Evolutionary conservation across 2,888 invertebrate species (phyloP).

Genomic region (Pseudoips prasinana): DNA sequence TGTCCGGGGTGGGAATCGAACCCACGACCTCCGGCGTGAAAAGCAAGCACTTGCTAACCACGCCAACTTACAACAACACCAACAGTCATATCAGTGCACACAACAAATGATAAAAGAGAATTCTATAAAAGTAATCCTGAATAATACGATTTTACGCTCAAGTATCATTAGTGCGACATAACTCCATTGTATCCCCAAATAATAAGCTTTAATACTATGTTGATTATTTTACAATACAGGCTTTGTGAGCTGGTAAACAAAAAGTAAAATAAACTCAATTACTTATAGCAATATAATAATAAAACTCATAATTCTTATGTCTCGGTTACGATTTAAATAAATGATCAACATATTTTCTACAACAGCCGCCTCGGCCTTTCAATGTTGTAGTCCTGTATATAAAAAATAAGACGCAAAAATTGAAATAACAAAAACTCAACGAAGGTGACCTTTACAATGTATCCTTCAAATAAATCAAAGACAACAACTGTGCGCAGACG

Average conservation of each 20-base stretch:
- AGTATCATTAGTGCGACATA: slow-evolving; percentile 50
- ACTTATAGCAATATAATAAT: too few species aligned
- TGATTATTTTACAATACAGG: slow-evolving; percentile 40
- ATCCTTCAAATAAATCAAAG: not conserved
- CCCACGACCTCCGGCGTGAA: too few species aligned
- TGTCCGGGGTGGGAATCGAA: too few species aligned
- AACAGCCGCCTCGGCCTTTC: too few species aligned
- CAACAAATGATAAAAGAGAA: slow-evolving; percentile 16
- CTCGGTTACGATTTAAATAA: too few species aligned
- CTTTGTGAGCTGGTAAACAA: slow-evolving; percentile 5
- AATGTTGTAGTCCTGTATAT: too few species aligned
- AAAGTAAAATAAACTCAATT: too few species aligned
- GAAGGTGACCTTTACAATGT: slow-evolving; percentile 7
- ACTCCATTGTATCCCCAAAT: slow-evolving; percentile 52
- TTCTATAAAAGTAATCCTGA: slow-evolving; percentile 29
- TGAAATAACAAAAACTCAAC: slow-evolving; percentile 4
- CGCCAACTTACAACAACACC: too few species aligned
- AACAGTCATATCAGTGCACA: not conserved
- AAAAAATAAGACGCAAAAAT: too few species aligned
- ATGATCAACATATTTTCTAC: too few species aligned
- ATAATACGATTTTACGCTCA: slow-evolving; percentile 53
- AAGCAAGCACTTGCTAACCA: too few species aligned
- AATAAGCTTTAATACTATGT: slow-evolving; percentile 45
- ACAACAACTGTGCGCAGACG: slow-evolving; percentile 26
- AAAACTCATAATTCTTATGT: too few species aligned